Conservation (phyloP, 2,797 vertebrate genomes). For the Eospalax fontanierii region DNA sequence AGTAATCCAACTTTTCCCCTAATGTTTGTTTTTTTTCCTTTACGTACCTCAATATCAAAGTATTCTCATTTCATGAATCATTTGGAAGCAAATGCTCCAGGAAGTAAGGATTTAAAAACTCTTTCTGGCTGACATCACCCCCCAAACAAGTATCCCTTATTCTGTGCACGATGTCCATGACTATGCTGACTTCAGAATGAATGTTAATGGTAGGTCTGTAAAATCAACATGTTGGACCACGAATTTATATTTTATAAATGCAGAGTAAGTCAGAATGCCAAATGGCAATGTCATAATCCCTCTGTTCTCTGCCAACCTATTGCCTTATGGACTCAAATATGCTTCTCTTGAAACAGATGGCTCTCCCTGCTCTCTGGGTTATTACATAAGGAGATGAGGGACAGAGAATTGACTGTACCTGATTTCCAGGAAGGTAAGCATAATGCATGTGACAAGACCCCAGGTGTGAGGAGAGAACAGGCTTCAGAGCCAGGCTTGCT, state of each 20-base stretch:
- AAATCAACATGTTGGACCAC: conserved; percentile 65
- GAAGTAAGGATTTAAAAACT: neutral
- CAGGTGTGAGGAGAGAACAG: neutral
- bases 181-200: conserved; percentile 50
- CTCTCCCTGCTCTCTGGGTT: conserved; percentile 62
- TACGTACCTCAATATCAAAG: neutral
- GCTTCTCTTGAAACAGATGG: conserved; percentile 79
- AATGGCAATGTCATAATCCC: conserved; percentile 75
- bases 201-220: conserved; percentile 64
- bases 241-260: conserved; percentile 74
- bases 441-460: conserved; percentile 8
- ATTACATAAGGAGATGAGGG: conserved; percentile 77
- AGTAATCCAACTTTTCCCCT: neutral
- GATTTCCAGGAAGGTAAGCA: conserved; percentile 67
- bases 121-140: conserved; percentile 61
- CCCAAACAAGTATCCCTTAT: conserved; percentile 39
- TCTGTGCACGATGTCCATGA: conserved; percentile 54
- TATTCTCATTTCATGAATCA: conserved; percentile 47
- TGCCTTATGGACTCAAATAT: conserved; percentile 81
- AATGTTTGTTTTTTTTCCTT: conserved; percentile 28
- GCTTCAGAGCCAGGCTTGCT: neutral
- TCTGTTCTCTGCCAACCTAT: conserved; percentile 80
- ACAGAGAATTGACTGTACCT: neutral
- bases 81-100: conserved; percentile 50
- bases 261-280: conserved; percentile 66